These are phyloP conservation scores for Chionoecetes opilio DNA, from an alignment of 1,140 invertebrate species.

Conservation along the genomic window DNA sequence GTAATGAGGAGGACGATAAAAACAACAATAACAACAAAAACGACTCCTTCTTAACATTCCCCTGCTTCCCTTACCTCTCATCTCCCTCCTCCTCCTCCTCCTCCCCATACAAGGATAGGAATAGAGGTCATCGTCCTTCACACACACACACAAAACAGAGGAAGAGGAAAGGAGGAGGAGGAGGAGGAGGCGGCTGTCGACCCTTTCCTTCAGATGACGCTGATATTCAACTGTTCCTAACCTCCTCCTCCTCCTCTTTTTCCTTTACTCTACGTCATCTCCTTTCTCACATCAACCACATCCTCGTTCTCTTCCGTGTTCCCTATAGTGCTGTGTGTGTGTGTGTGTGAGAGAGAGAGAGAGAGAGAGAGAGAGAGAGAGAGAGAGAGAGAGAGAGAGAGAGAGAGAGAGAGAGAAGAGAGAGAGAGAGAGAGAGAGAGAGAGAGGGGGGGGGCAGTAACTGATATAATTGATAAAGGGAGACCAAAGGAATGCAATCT, in stretches of 20 bases:
- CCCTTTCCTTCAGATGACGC: not conserved
- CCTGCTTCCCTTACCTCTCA: not conserved
- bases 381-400: constrained; percentile 27
- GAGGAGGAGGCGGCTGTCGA: constrained; percentile 1
- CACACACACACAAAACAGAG: not conserved
- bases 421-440: not conserved
- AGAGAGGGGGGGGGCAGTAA: too few relatives aligned
- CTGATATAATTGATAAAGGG: not conserved
- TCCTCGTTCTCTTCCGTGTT: not conserved
- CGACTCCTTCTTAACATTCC: not conserved
- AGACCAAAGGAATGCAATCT: not conserved
- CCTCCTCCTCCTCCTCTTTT: not conserved
- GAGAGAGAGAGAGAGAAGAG: not conserved
- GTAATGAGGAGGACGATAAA: not conserved
- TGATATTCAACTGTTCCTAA: constrained; percentile 6
- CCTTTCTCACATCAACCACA: too few relatives aligned
- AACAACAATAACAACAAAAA: not conserved
- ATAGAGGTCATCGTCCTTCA: not conserved
- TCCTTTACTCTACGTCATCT: too few relatives aligned
- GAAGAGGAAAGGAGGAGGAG: not conserved
- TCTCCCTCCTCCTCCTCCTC: not conserved
- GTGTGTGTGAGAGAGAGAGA: not conserved
- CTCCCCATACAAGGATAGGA: not conserved
- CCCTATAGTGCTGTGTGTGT: too few relatives aligned
- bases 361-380: constrained; percentile 27